A percentile compares a stretch with the other conserved stretches of the same genome.
phyloP scores from a whole-genome alignment of 2,888 invertebrate genomes.

The Agelastica alni region DNA sequence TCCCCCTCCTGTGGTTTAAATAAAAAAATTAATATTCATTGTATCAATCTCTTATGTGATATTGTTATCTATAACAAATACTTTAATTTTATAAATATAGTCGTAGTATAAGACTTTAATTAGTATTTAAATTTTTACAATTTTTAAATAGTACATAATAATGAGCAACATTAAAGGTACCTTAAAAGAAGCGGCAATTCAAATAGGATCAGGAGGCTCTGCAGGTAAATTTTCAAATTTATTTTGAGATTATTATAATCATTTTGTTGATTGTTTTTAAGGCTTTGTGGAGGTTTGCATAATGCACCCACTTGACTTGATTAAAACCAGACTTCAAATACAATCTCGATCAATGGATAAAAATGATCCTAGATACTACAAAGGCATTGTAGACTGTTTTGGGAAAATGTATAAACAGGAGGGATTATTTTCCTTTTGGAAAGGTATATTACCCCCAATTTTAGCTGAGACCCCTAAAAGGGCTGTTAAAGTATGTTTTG shows the following conservation, averaged over 20 bases:
- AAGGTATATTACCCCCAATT: constrained; percentile 92
- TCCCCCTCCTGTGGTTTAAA: background rate
- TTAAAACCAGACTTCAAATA: constrained; percentile 88
- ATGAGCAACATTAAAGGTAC: constrained; percentile 41
- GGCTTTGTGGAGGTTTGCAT: constrained; percentile 92
- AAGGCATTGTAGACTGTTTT: constrained; percentile 85
- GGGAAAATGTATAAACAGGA: constrained; percentile 85
- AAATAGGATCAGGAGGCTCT: constrained; percentile 86
- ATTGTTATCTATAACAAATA: background rate
- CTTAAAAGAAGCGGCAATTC: constrained; percentile 73
- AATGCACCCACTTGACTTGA: constrained; percentile 94
- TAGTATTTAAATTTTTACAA: too few species aligned
- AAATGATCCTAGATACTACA: constrained; percentile 64
- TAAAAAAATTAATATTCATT: background rate
- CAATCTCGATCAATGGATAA: constrained; percentile 59
- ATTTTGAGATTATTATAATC: constrained; percentile 12
- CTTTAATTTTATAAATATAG: background rate
- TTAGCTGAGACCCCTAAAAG: constrained; percentile 93
- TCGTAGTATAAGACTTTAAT: background rate
- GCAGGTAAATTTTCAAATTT: constrained; percentile 63
- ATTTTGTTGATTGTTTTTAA: constrained; percentile 37
- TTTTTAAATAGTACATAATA: constrained; percentile 1
- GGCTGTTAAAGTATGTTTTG: constrained; percentile 73
- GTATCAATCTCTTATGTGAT: background rate
- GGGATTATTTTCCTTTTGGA: constrained; percentile 85